A percentile compares a stretch with the other conserved stretches of the same genome.
Evolutionary conservation across 2,113 vertebrate species (phyloP).

Genomic region (Limnothrissa miodon): DNA sequence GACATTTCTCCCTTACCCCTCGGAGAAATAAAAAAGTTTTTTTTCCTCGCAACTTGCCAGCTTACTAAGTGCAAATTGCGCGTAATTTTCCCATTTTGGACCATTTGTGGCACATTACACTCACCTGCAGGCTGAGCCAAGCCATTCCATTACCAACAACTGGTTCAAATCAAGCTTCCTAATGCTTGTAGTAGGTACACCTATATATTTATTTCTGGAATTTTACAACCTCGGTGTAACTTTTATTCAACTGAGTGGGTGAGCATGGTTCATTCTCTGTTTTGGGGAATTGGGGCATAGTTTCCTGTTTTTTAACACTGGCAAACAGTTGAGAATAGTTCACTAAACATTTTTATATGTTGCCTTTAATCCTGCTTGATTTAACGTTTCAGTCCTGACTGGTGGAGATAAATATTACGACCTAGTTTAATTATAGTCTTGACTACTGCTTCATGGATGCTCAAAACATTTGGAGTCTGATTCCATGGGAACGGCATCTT

Average conservation of each 20-base stretch:
- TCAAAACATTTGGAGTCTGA: background rate
- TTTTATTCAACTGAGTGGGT: conserved; percentile 14
- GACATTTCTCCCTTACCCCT: conserved; percentile 37
- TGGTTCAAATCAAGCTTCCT: conserved; percentile 33
- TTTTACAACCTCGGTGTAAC: background rate
- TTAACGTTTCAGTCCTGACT: background rate
- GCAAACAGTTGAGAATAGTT: background rate
- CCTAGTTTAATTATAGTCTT: background rate
- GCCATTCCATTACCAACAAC: conserved; percentile 43
- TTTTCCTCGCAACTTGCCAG: conserved; percentile 44
- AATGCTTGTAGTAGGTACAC: conserved; percentile 14
- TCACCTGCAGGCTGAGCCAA: conserved; percentile 34
- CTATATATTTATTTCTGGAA: conserved; percentile 20
- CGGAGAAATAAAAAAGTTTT: conserved; percentile 33
- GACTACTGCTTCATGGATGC: conserved; percentile 9
- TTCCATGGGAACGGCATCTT: background rate
- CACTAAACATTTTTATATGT: conserved; percentile 1
- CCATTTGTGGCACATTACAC: conserved; percentile 37
- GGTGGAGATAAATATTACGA: background rate
- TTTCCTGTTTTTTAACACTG: background rate
- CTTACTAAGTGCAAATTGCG: conserved; percentile 46
- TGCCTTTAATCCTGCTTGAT: background rate
- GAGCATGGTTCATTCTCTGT: conserved; percentile 4
- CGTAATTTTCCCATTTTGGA: conserved; percentile 47
- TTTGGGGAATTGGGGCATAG: background rate